Evolutionary conservation across 2,888 invertebrate genomes (phyloP).

Genomic region (Biston betularia): DNA sequence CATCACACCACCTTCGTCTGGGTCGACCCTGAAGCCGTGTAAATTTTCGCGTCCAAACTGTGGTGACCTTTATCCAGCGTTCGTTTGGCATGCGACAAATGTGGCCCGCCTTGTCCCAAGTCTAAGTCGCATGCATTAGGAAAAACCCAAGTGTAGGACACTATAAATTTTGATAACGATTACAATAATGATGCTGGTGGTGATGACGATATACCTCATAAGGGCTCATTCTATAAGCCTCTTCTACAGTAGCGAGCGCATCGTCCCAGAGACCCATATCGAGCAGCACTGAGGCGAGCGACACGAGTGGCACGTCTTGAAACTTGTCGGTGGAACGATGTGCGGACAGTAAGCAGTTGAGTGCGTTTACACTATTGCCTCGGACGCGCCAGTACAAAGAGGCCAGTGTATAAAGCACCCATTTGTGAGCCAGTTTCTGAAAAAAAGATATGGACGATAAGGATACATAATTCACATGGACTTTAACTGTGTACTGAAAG

Average conservation of each 20-base stretch:
- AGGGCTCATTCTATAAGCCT: constrained; percentile 87
- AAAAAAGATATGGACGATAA: constrained; percentile 23
- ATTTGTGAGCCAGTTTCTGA: constrained; percentile 90
- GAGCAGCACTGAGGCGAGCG: constrained; percentile 89
- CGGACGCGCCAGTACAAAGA: constrained; percentile 92
- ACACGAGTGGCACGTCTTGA: constrained; percentile 89
- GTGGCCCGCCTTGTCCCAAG: too few species aligned
- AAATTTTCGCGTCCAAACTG: too few species aligned
- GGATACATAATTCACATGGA: too few species aligned
- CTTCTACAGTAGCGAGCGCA: constrained; percentile 86
- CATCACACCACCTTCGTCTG: too few species aligned
- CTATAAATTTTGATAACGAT: too few species aligned
- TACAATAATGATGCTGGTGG: too few species aligned
- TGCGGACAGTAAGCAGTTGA: constrained; percentile 89
- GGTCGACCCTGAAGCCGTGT: too few species aligned
- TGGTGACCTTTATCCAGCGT: too few species aligned
- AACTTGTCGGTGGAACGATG: constrained; percentile 79
- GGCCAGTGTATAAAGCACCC: constrained; percentile 90
- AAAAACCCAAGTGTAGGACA: too few species aligned
- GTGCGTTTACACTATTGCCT: constrained; percentile 88
- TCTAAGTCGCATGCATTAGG: too few species aligned
- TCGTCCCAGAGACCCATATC: constrained; percentile 89
- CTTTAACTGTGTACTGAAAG: too few species aligned
- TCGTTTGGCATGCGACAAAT: too few species aligned
- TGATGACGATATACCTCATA: constrained; percentile 82